Evolutionary conservation across 1,140 invertebrate species (phyloP), one percentile per base, ranked within the genome.

Genomic region (Zaprionus tsacasi): DNA sequence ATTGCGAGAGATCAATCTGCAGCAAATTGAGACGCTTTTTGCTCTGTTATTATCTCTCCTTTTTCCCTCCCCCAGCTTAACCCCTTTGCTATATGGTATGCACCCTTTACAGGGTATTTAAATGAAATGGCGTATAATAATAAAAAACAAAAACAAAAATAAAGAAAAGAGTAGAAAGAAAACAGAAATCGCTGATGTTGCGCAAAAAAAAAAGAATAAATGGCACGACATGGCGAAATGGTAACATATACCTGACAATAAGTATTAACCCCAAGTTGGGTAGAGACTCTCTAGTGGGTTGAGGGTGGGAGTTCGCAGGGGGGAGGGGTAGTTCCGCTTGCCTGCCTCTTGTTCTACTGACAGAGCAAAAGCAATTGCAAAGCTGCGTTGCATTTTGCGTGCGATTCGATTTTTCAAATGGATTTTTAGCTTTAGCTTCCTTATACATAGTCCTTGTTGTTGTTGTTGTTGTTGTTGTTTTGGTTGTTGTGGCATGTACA

Each of bases 341-440:
- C 33, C 33, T 63, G 3, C 3, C 4, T 4, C 27, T 21, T 64
- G 43, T 50, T 40, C 30, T 30, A 55, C 48, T 50, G 50, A 58
- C 68, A 52, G 60, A 60, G 56, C 21, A 65, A 76, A 75, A 70
- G 72, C 73, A 58, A 76, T 76, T 76, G 68, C 57, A 66, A 58
- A 70, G 68, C 57, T 77, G 78, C 60, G 59, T 78, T 80, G 76
- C 78, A 80, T 78, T 78, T 74, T 80, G 73, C 77, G 77, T 79
- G 73, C 63, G 33, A 65, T 76, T 71, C 73, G 69, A 76, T 76
- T 60, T 60, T 75, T 64, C 73, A 64, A 64, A 71, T 56, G 61
- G 66, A 67, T 77, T 70, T 78, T 72, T 58, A 63, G 71, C 61
- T 79, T 70, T 63, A 36, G 55, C 27, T 65, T 55, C 58, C 45